Evolutionary conservation across 2,888 invertebrate genomes (phyloP).

Genomic region (Campaea margaritaria): DNA sequence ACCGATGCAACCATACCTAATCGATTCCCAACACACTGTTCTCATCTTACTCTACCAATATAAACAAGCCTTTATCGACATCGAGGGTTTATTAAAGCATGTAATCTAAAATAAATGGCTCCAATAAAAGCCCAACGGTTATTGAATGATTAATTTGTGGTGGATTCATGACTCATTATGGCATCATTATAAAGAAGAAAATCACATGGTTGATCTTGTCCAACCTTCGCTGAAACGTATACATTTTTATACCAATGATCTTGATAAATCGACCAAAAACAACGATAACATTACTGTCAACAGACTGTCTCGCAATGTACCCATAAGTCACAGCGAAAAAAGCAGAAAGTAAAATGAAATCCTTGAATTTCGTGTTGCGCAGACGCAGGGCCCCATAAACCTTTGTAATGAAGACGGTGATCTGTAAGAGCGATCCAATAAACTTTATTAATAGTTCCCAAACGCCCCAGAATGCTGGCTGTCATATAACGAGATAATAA

Average conservation of each 20-base stretch:
- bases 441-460: conserved; percentile 52
- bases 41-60: conserved; percentile 32
- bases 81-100: conserved; percentile 37
- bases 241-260: conserved; percentile 50
- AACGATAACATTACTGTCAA: conserved; percentile 58
- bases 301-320: conserved; percentile 41
- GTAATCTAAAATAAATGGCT: conserved; percentile 45
- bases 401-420: conserved; percentile 44
- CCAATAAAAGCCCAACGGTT: conserved; percentile 47
- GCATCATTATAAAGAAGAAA: conserved; percentile 47
- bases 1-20: conserved; percentile 24
- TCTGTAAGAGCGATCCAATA: conserved; percentile 48
- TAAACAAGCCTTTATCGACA: conserved; percentile 24
- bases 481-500: conserved; percentile 50
- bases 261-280: conserved; percentile 52
- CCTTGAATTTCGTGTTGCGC: conserved; percentile 45
- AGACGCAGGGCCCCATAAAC: conserved; percentile 48
- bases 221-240: conserved; percentile 47
- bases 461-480: conserved; percentile 43
- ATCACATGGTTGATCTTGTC: conserved; percentile 50
- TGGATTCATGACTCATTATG: conserved; percentile 50
- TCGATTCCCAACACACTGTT: conserved; percentile 34
- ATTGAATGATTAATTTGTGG: conserved; percentile 50
- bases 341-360: conserved; percentile 45
- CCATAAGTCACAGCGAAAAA: conserved; percentile 50